phyloP scores from a whole-genome alignment of 2,797 vertebrate species.

The Darevskia nairensis region DNA sequence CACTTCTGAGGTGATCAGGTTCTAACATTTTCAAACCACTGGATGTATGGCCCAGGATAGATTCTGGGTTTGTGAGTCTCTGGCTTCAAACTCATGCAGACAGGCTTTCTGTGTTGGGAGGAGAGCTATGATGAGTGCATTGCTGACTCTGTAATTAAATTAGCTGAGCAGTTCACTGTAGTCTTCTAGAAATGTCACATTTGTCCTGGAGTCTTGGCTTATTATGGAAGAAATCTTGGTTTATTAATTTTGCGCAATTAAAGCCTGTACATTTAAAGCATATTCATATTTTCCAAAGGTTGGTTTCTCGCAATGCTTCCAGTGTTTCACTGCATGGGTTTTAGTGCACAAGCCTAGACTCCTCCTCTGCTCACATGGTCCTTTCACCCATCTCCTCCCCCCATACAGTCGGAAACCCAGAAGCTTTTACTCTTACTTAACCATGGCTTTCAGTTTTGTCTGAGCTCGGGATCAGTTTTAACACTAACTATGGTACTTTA shows the following conservation, averaged over 20 bases:
- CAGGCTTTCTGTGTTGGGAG: background rate
- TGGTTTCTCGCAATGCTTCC: background rate
- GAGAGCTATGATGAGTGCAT: background rate
- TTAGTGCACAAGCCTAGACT: no score
- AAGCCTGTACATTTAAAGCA: conserved; percentile 36
- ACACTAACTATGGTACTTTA: no score
- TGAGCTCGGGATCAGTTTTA: no score
- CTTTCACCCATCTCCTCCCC: no score
- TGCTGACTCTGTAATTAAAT: background rate
- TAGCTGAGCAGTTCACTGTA: background rate
- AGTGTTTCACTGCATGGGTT: conserved; percentile 30
- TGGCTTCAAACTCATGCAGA: background rate
- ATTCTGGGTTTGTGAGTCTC: background rate
- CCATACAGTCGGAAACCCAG: no score
- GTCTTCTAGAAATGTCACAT: conserved; percentile 9
- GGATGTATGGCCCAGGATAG: background rate
- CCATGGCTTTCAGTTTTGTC: no score
- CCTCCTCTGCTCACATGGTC: no score
- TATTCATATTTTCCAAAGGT: conserved; percentile 28
- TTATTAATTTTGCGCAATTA: conserved; percentile 4
- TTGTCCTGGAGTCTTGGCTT: background rate
- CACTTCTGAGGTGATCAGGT: background rate
- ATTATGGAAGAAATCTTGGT: background rate
- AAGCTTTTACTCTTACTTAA: no score
- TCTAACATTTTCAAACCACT: background rate